A percentile compares a stretch with the other conserved stretches of the same genome.
These are phyloP conservation scores for Seriola rivoliana DNA, from an alignment of 2,113 vertebrate genomes.

Conservation along the genomic window DNA sequence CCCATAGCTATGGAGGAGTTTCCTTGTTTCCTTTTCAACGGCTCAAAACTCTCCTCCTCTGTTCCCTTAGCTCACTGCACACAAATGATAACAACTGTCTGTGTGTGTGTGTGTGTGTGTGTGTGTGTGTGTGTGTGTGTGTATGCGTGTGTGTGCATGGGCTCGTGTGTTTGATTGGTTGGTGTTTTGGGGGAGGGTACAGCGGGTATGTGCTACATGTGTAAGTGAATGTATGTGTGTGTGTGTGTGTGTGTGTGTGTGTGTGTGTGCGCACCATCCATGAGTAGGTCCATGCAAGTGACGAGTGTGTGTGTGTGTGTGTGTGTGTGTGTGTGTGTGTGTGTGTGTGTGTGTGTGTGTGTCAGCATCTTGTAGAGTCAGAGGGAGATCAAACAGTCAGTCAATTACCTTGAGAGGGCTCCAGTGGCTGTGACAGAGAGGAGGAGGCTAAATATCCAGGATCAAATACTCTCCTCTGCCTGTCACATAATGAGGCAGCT, in stretches of 20 bases:
- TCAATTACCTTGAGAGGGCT: conserved; percentile 81
- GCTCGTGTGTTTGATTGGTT: conserved; percentile 6
- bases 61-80: conserved; percentile 67
- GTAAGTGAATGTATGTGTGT: background rate
- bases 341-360: conserved; percentile 35
- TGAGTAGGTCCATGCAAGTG: conserved; percentile 48
- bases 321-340: conserved; percentile 43
- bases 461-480: conserved; percentile 74
- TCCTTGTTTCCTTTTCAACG: conserved; percentile 78
- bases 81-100: conserved; percentile 75
- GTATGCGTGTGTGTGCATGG: conserved; percentile 11
- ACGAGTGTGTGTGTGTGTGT: conserved; percentile 38
- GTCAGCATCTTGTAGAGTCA: conserved; percentile 64
- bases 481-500: conserved; percentile 71
- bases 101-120: conserved; percentile 27
- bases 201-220: conserved; percentile 9
- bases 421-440: conserved; percentile 74
- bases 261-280: conserved; percentile 31
- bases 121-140: background rate
- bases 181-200: conserved; percentile 22
- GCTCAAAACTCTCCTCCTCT: conserved; percentile 74
- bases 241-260: background rate
- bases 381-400: conserved; percentile 75
- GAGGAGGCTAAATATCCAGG: conserved; percentile 68
- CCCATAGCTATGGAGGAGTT: conserved; percentile 80